A percentile compares a stretch with the other conserved stretches of the same genome.
Conservation (phyloP, 2,113 vertebrate genomes). For the Salvator merianae region DNA sequence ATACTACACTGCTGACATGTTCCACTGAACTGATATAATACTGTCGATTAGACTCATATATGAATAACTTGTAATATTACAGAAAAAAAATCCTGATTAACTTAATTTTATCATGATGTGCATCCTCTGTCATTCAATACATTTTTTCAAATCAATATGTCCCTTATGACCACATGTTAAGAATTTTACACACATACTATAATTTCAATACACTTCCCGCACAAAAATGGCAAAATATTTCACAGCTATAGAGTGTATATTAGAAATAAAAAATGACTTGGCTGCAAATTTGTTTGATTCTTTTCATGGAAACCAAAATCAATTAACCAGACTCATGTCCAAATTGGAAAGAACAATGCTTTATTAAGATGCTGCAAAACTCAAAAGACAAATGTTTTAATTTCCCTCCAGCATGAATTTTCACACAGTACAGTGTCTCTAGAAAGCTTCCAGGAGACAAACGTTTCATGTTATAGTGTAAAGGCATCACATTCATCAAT, state of each 20-base stretch:
- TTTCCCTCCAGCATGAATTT: slow-evolving; percentile 34
- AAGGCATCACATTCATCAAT: slow-evolving; percentile 52
- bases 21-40: neutral
- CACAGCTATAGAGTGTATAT: neutral
- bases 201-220: neutral
- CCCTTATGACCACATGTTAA: neutral
- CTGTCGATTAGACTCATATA: neutral
- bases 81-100: neutral
- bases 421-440: slow-evolving; percentile 19
- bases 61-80: neutral
- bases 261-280: neutral
- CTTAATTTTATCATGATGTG: neutral
- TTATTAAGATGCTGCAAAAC: slow-evolving; percentile 21
- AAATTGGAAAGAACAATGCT: neutral
- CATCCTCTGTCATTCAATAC: neutral
- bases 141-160: slow-evolving; percentile 3
- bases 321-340: neutral
- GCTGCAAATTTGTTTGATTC: neutral
- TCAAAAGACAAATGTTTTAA: slow-evolving; percentile 39
- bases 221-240: neutral
- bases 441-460: slow-evolving; percentile 25
- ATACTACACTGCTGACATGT: neutral
- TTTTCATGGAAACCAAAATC: neutral
- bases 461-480: slow-evolving; percentile 39
- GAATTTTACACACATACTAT: neutral